Percentiles rank a stretch among this genome's conserved stretches.
These are phyloP conservation scores for Morone saxatilis DNA, from an alignment of 2,113 vertebrate species.

Conservation along the genomic window DNA sequence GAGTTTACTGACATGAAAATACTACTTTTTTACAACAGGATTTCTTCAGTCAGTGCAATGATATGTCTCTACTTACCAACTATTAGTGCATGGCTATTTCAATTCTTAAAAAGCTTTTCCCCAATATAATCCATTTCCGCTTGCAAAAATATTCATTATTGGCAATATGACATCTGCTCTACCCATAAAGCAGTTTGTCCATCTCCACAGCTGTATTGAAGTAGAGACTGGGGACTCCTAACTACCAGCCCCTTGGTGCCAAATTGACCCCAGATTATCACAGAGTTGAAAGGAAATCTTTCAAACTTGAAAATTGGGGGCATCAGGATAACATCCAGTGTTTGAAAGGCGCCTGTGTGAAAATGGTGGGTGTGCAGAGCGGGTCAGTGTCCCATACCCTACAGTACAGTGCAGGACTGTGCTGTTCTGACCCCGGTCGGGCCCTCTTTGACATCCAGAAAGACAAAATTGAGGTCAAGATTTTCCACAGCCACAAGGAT, in stretches of 20 bases:
- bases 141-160: conserved; percentile 4
- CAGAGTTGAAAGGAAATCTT: conserved; percentile 39
- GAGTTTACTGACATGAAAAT: neutral
- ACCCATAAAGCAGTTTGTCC: conserved; percentile 16
- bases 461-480: conserved; percentile 45
- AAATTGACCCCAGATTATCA: conserved; percentile 25
- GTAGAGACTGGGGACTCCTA: conserved; percentile 13
- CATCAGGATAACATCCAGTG: conserved; percentile 2
- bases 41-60: neutral
- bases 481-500: conserved; percentile 64
- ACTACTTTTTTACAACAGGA: neutral
- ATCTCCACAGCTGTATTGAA: conserved; percentile 35
- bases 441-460: conserved; percentile 34
- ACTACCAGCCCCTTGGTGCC: conserved; percentile 28
- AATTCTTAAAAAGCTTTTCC: neutral
- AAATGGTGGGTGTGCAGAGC: conserved; percentile 67
- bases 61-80: neutral
- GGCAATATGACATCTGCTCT: neutral
- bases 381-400: conserved; percentile 49
- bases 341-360: conserved; percentile 63
- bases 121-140: neutral
- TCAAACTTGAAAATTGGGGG: neutral
- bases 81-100: neutral
- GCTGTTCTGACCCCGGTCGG: conserved; percentile 33
- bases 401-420: conserved; percentile 37